A percentile compares a stretch with the other conserved stretches of the same genome.
These are phyloP conservation scores for Drosophila planitibia DNA, from an alignment of 2,888 invertebrate genomes.

Conservation along the genomic window DNA sequence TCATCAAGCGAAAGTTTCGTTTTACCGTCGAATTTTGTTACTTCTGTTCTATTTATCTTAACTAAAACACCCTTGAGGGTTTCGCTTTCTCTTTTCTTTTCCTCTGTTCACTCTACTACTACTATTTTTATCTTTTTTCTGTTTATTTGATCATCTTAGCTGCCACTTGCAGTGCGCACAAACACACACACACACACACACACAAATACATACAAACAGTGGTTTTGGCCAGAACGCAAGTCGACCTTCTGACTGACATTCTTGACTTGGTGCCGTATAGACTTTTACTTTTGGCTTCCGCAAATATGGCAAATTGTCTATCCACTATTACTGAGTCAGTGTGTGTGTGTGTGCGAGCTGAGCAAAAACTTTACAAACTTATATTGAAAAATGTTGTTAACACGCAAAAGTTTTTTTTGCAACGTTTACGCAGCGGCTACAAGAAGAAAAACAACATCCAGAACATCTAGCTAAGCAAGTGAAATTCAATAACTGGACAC, in stretches of 20 bases:
- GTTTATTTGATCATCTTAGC: constrained; percentile 80
- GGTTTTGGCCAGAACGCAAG: constrained; percentile 43
- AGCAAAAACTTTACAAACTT: constrained; percentile 77
- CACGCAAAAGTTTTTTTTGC: constrained; percentile 78
- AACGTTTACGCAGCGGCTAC: constrained; percentile 72
- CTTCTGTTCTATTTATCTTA: constrained; percentile 73
- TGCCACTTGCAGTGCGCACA: constrained; percentile 72
- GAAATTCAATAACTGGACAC: constrained; percentile 71
- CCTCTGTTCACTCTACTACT: not conserved
- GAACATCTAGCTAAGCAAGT: constrained; percentile 76
- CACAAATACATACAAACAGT: constrained; percentile 52
- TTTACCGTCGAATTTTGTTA: constrained; percentile 67
- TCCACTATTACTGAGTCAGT: constrained; percentile 22
- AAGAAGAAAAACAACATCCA: constrained; percentile 34
- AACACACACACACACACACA: constrained; percentile 21
- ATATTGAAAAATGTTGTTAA: constrained; percentile 81
- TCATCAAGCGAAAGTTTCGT: constrained; percentile 76
- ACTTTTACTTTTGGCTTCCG: constrained; percentile 77
- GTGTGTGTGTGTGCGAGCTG: constrained; percentile 31
- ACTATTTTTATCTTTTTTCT: constrained; percentile 25
- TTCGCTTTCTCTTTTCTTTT: constrained; percentile 15
- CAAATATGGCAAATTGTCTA: constrained; percentile 60
- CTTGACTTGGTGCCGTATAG: constrained; percentile 79
- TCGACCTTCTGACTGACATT: constrained; percentile 73
- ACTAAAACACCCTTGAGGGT: constrained; percentile 79